A percentile compares a stretch with the other conserved stretches of the same genome.
Evolutionary conservation across 2,113 vertebrate species (phyloP).

Genomic region (Lanius ludovicianus): DNA sequence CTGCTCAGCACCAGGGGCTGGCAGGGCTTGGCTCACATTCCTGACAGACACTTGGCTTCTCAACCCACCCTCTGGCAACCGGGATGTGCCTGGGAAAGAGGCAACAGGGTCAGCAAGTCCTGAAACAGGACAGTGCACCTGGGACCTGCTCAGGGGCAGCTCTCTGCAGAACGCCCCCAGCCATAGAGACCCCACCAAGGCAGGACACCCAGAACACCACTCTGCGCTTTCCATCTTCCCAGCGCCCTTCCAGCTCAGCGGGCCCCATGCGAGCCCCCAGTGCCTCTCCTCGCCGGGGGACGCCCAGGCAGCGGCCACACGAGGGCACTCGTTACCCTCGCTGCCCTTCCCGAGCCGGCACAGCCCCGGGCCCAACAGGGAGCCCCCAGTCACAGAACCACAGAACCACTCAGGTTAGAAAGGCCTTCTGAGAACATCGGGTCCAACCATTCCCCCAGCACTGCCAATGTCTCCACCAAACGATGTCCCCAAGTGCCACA

Average conservation of each 20-base stretch:
- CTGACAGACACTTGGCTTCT: neutral
- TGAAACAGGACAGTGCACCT: neutral
- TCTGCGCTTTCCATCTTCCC: neutral
- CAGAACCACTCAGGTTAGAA: neutral
- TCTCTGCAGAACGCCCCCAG: neutral
- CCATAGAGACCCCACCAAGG: neutral
- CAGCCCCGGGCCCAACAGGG: rapidly evolving
- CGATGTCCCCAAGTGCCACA: neutral
- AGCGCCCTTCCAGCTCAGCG: neutral
- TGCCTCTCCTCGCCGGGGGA: no score
- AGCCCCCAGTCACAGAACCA: neutral
- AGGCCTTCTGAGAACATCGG: neutral
- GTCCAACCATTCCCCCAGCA: neutral
- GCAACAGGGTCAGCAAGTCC: neutral
- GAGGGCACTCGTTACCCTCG: slow-evolving; percentile 22
- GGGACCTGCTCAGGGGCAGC: neutral
- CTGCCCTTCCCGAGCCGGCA: neutral
- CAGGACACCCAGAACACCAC: neutral
- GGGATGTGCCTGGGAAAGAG: neutral
- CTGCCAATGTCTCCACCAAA: neutral
- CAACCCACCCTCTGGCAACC: neutral
- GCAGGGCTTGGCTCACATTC: neutral
- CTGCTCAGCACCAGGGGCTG: rapidly evolving
- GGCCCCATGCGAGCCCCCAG: neutral
- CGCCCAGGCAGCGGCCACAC: neutral